phyloP scores from a whole-genome alignment of 2,888 invertebrate genomes.

The Eupithecia centaureata region DNA sequence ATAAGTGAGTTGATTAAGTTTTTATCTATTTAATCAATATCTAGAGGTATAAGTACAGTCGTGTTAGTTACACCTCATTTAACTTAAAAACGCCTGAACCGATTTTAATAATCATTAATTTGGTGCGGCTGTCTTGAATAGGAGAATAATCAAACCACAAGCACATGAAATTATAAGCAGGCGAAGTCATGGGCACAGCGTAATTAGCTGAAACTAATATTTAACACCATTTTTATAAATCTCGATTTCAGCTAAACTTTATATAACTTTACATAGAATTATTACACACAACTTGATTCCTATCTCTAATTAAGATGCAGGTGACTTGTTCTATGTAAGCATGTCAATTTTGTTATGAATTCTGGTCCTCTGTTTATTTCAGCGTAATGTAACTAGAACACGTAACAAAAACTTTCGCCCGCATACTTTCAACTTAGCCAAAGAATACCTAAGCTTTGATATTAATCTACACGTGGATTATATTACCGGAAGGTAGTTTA shows the following conservation, averaged over 20 bases:
- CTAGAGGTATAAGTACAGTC: too few species aligned
- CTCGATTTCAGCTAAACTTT: neutral
- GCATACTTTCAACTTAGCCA: slow-evolving; percentile 3
- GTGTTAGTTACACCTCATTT: too few species aligned
- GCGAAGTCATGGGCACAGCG: too few species aligned
- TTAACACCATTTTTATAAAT: too few species aligned
- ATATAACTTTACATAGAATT: too few species aligned
- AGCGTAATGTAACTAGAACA: neutral
- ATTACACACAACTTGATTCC: too few species aligned
- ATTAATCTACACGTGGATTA: slow-evolving; percentile 13
- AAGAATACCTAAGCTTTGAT: slow-evolving; percentile 8
- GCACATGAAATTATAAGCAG: too few species aligned
- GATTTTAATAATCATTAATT: too few species aligned
- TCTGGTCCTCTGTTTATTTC: neutral
- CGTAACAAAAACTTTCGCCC: slow-evolving; percentile 6
- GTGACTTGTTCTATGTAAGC: neutral
- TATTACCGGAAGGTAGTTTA: slow-evolving; percentile 23
- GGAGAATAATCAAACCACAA: too few species aligned
- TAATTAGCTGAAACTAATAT: too few species aligned
- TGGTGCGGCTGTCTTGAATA: too few species aligned
- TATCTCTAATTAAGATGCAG: neutral
- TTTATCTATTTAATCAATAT: neutral
- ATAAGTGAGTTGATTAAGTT: neutral
- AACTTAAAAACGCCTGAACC: too few species aligned
- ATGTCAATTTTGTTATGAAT: neutral